These are phyloP conservation scores for Achatina immaculata DNA, from an alignment of 1,140 invertebrate genomes.

Conservation along the genomic window DNA sequence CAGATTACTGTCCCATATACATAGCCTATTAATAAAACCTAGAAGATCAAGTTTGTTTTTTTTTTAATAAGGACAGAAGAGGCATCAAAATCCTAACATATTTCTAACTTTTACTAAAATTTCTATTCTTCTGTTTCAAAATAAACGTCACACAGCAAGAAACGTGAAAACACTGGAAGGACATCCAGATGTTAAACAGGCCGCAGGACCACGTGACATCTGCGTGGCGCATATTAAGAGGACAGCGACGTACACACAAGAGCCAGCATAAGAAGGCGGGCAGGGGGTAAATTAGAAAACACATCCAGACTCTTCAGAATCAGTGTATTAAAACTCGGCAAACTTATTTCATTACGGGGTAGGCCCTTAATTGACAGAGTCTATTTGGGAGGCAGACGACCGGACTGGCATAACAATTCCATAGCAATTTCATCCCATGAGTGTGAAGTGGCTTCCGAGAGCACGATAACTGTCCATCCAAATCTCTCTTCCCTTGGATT, in stretches of 20 bases:
- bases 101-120: no score
- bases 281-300: slow-evolving; percentile 8
- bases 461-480: slow-evolving; percentile 37
- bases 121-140: no score
- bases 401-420: slow-evolving; percentile 29
- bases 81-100: no score
- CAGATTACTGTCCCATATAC: no score
- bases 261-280: not conserved
- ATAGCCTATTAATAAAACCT: no score
- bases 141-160: no score
- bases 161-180: not conserved
- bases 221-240: not conserved
- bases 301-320: not conserved
- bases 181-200: not conserved
- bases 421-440: slow-evolving; percentile 9
- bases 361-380: slow-evolving; percentile 37
- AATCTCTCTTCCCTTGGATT: slow-evolving; percentile 15
- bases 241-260: not conserved
- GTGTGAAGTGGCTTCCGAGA: slow-evolving; percentile 20
- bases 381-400: slow-evolving; percentile 25
- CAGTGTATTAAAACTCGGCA: slow-evolving; percentile 13
- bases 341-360: slow-evolving; percentile 33
- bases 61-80: no score
- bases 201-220: not conserved
- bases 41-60: no score